Evolutionary conservation across 1,140 invertebrate species (phyloP), one percentile per base, ranked within the genome.

Genomic region (Meloidogyne floridensis): DNA sequence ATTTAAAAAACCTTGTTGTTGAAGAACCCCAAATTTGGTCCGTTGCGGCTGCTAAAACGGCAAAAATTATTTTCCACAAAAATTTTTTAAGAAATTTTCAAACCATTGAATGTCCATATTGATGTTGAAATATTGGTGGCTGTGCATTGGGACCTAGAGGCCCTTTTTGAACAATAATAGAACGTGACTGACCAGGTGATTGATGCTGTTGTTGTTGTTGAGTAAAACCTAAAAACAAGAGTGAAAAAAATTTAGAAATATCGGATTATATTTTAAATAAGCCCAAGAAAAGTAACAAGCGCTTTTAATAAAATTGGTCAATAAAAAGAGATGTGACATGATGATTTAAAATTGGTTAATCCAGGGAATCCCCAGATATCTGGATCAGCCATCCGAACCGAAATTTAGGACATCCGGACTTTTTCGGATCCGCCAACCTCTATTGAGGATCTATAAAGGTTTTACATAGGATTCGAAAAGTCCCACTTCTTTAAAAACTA

Each of bases 141-240:
- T 13, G 4, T 2, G 4, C 4, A 13, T 3, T 5, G 2, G 56
- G 56, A 2, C 4, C 15, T n/a, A 65, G n/a, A 4, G 59, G 59
- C 7, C 15, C n/a, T 65, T 65, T 65, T 65, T 65, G 59, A n/a
- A 65, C n/a, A n/a, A 54, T 51, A 51, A 47, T 42, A 15, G 11
- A 43, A 15, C 75, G 75, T 18, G 53, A 56, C 13, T 54, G 47
- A 69, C 15, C 15, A 6, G 15, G 75, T 43, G 75, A 56, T 69
- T 15, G 74, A 43, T 51, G 13, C 3, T 75, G 53, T 42, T n/a
- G 75, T 8, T 9, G 73, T 69, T 56, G 75, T 54, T 77, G 75
- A n/a, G 6, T 10, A 47, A 42, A 43, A 20, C 75, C 53, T 56
- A 54, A 65, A 51, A 32, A 54, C 6, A 13, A 76, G 2, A 43